phyloP scores from a whole-genome alignment of 2,888 invertebrate genomes.

The Athalia rosae region DNA sequence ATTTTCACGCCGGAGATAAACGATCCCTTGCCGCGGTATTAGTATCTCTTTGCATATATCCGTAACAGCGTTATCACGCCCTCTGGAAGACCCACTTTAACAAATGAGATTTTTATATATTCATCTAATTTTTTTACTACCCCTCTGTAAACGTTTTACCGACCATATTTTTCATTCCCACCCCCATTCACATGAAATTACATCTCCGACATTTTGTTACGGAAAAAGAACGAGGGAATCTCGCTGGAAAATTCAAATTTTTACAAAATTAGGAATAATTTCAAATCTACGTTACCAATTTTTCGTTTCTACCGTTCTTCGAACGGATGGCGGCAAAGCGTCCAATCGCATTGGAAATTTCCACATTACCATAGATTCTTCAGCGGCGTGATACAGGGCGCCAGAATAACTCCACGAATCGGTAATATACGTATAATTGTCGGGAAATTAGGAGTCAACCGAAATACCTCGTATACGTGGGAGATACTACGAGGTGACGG shows the following conservation, averaged over 20 bases:
- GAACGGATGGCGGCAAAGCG: no score
- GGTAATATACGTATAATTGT: no score
- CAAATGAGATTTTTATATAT: slow-evolving; percentile 32
- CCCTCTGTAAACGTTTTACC: background rate
- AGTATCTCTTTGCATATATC: background rate
- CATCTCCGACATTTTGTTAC: background rate
- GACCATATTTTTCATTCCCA: background rate
- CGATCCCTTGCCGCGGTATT: background rate
- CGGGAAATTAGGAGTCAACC: no score
- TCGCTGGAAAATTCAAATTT: background rate
- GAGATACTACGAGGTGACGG: no score
- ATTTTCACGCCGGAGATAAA: no score
- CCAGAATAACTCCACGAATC: no score
- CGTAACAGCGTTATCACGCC: slow-evolving; percentile 5
- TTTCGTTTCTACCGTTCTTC: no score
- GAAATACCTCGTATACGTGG: no score
- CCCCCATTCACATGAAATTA: background rate
- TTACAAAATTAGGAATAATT: background rate
- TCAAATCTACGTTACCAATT: no score
- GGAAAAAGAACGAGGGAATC: background rate
- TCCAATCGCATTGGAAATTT: no score
- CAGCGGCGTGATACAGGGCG: no score
- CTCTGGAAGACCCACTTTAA: slow-evolving; percentile 23
- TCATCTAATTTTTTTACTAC: slow-evolving; percentile 25
- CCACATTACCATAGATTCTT: no score